Percentiles rank a stretch among this genome's conserved stretches.
These are phyloP conservation scores for Bambusicola thoracicus DNA, from an alignment of 2,113 vertebrate genomes.

Conservation along the genomic window DNA sequence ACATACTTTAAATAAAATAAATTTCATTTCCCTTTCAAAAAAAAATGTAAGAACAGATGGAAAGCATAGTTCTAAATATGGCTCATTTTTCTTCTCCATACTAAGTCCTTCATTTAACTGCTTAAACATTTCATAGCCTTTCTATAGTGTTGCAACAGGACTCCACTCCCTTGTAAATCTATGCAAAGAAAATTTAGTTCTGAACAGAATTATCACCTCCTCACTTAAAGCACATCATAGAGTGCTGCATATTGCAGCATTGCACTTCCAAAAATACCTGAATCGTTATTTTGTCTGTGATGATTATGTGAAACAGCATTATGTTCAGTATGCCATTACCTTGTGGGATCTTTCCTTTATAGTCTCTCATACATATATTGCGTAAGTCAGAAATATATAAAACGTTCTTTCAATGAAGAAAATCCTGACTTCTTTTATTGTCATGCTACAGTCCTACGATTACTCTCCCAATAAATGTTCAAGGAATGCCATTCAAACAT, in stretches of 20 bases:
- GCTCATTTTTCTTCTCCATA: not conserved
- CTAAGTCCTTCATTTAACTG: not conserved
- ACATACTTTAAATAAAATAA: not conserved
- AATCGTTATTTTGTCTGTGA: not conserved
- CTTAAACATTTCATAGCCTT: not conserved
- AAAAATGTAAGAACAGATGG: not conserved
- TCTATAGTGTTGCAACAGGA: not conserved
- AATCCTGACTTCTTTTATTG: not conserved
- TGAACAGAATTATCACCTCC: not conserved
- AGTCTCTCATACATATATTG: rapidly evolving
- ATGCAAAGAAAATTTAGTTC: not conserved
- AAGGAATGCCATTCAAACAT: not conserved
- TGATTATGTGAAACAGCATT: not conserved
- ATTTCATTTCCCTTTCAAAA: not conserved
- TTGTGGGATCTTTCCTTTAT: not conserved
- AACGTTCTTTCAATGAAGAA: not conserved
- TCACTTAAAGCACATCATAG: not conserved
- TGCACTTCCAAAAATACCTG: not conserved
- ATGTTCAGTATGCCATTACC: not conserved
- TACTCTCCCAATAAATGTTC: not conserved
- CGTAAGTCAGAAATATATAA: not conserved
- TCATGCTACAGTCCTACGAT: not conserved
- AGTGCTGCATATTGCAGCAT: not conserved
- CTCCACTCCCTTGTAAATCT: not conserved
- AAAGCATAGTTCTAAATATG: not conserved